Evolutionary conservation across 2,113 vertebrate genomes (phyloP), one percentile per base, ranked within the genome.

Genomic region (Ctenodactylus gundi): DNA sequence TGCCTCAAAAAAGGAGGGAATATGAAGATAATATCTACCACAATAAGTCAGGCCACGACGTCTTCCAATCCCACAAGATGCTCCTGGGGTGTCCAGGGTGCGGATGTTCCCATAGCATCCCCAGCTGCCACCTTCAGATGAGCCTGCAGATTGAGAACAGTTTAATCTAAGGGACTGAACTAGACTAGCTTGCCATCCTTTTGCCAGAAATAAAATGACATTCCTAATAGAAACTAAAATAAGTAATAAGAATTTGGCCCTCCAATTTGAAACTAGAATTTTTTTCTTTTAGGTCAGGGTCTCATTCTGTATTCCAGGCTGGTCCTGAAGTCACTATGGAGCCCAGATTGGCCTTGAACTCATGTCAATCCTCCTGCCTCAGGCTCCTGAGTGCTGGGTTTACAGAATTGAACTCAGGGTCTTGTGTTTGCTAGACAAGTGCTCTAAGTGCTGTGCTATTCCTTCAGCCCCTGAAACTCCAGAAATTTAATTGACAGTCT

Each of bases 21-120:
- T 31, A 58, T 15, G 20, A 76, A 29, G 51, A 31, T 9, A 9
- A 9, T 70, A 90, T 82, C 8, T 94, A 98, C 98, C 97, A 25
- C 92, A 97, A 14, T 86, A 88, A 27, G 62, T 92, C 39, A 98
- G 90, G 21, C 97, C 97, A 44, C 96, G 84, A 46, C 94, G 95
- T 85, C 92, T 97, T 87, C 97, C 97, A 0, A 98, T 88, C 90
- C 44, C 39, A 3, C 98, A 98, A 14, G 99, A 98, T 0, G 98
- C 94, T 0, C 82, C 97, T 0, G 98, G 98, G 49, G 95, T 98
- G 27, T 97, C 93, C 49, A 99, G 86, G 67, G 97, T 85, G 0
- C 62, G 97, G 91, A 99, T 80, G 84, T 99, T 98, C 0, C 98
- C 98, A 93, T 98, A 98, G 94, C 97, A 98, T 91, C 98, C 98